Evolutionary conservation across 2,797 vertebrate genomes (phyloP).

Genomic region (Netta rufina): DNA sequence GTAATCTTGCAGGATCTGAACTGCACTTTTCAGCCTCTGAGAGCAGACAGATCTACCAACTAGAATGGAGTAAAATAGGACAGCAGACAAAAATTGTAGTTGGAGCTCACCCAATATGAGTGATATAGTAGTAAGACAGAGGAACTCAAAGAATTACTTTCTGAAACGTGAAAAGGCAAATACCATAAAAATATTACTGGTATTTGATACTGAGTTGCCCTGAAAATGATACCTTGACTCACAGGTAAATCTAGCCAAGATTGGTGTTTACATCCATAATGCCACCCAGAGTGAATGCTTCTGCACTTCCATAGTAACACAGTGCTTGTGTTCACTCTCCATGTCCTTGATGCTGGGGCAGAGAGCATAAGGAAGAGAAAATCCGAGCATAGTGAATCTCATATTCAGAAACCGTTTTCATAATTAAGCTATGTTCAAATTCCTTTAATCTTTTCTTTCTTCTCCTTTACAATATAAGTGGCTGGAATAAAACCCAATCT

Average conservation of each 20-base stretch:
- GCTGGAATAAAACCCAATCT: not conserved
- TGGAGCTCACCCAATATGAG: not conserved
- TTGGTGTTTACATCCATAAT: not conserved
- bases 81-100: not conserved
- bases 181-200: not conserved
- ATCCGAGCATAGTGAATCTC: not conserved
- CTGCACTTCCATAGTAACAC: not conserved
- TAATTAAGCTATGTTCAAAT: not conserved
- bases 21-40: not conserved
- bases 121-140: not conserved
- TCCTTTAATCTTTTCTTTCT: not conserved
- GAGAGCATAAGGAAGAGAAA: not conserved
- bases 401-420: not conserved
- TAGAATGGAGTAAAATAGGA: not conserved
- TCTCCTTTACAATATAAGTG: not conserved
- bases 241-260: not conserved
- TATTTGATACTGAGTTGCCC: not conserved
- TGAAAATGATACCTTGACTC: not conserved
- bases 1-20: not conserved
- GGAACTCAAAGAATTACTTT: not conserved
- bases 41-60: not conserved
- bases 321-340: not conserved
- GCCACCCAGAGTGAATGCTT: not conserved
- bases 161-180: not conserved
- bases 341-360: not conserved